phyloP scores from a whole-genome alignment of 2,888 invertebrate genomes.

The Pocota personata region DNA sequence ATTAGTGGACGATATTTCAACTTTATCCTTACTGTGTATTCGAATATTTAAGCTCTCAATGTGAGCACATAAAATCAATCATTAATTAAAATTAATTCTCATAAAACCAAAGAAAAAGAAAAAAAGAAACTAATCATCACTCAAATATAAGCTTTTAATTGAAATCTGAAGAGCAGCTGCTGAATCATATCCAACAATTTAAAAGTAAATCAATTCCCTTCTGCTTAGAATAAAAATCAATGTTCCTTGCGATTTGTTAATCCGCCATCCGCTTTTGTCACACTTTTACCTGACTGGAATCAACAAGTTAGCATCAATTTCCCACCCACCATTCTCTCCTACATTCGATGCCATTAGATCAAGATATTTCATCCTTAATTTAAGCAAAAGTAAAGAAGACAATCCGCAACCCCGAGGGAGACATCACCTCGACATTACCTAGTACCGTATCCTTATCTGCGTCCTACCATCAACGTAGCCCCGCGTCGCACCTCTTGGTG shows the following conservation, averaged over 20 bases:
- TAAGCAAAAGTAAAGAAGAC: constrained; percentile 68
- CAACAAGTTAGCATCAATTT: constrained; percentile 70
- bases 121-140: background rate
- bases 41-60: background rate
- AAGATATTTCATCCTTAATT: constrained; percentile 74
- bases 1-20: background rate
- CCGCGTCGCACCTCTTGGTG: background rate
- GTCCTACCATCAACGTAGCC: constrained; percentile 14
- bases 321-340: constrained; percentile 3
- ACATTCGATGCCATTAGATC: constrained; percentile 61
- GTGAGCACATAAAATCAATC: constrained; percentile 4
- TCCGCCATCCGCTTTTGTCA: constrained; percentile 61
- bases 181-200: constrained; percentile 26
- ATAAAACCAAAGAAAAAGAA: background rate
- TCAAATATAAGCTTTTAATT: constrained; percentile 45
- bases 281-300: constrained; percentile 72
- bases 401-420: constrained; percentile 56
- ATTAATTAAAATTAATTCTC: constrained; percentile 37
- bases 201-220: constrained; percentile 55
- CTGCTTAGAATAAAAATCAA: constrained; percentile 65
- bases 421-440: constrained; percentile 49
- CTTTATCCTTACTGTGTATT: background rate
- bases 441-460: constrained; percentile 42
- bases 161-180: constrained; percentile 35
- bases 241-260: constrained; percentile 67